Evolutionary conservation across 2,113 vertebrate genomes (phyloP).

Genomic region (Salvator merianae): DNA sequence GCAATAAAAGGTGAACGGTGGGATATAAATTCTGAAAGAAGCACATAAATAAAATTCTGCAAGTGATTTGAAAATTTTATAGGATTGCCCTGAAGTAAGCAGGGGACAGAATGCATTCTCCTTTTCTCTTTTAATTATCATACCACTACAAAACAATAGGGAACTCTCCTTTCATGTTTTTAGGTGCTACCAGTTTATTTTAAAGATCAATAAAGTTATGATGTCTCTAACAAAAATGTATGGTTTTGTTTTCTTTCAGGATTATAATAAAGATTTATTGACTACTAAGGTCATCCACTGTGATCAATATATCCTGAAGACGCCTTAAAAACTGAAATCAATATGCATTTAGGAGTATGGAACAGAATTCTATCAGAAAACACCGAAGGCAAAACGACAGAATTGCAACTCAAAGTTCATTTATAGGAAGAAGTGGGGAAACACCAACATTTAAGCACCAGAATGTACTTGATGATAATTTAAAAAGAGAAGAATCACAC

Average conservation of each 20-base stretch:
- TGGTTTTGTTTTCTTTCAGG: constrained; percentile 33
- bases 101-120: neutral
- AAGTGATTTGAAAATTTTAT: neutral
- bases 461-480: constrained; percentile 21
- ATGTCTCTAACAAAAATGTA: constrained; percentile 24
- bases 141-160: neutral
- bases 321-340: constrained; percentile 48
- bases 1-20: too few relatives aligned
- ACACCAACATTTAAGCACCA: constrained; percentile 9
- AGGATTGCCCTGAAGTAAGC: neutral
- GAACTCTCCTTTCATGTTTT: neutral
- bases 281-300: constrained; percentile 27
- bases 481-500: constrained; percentile 7
- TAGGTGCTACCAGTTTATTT: constrained; percentile 9
- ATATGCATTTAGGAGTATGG: constrained; percentile 41
- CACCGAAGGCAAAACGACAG: constrained; percentile 27
- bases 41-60: too few relatives aligned
- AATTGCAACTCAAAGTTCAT: neutral
- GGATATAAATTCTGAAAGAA: too few relatives aligned
- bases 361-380: constrained; percentile 35
- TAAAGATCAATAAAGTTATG: constrained; percentile 43
- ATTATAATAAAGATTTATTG: constrained; percentile 57
- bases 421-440: constrained; percentile 7
- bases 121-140: neutral
- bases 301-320: constrained; percentile 49